phyloP scores from a whole-genome alignment of 2,888 invertebrate genomes.

The Nomada goodeniana region DNA sequence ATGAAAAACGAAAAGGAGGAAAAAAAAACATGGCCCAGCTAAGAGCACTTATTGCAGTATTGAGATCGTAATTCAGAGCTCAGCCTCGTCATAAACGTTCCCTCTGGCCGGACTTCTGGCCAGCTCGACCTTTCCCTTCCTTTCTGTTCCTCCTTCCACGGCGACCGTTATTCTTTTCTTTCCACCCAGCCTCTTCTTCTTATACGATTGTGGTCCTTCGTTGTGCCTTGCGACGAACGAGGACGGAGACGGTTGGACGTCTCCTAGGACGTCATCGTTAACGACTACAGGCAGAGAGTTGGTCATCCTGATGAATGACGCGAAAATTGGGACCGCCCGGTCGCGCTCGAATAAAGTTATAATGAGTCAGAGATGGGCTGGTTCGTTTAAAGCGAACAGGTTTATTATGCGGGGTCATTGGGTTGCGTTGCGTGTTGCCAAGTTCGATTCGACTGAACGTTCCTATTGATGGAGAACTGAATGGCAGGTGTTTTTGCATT shows the following conservation, averaged over 20 bases:
- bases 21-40: constrained; percentile 76
- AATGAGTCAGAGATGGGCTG: constrained; percentile 13
- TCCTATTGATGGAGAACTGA: not conserved
- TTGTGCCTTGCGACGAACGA: not conserved
- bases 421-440: not conserved
- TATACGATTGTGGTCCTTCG: not conserved
- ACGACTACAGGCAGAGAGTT: constrained; percentile 21
- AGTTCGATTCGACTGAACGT: not conserved
- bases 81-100: constrained; percentile 81
- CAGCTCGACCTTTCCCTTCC: constrained; percentile 55
- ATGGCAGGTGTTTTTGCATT: not conserved
- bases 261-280: constrained; percentile 47
- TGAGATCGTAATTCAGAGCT: constrained; percentile 82
- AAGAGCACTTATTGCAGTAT: constrained; percentile 83
- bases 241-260: not conserved
- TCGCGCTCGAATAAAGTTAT: not conserved
- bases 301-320: constrained; percentile 47
- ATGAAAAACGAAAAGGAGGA: constrained; percentile 42
- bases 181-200: not conserved
- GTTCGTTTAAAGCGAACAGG: constrained; percentile 28
- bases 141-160: constrained; percentile 1
- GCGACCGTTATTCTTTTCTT: constrained; percentile 12
- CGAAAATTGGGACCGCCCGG: constrained; percentile 58
- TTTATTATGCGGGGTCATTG: constrained; percentile 30
- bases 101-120: constrained; percentile 64